These are phyloP conservation scores for Anoplius nigerrimus DNA, from an alignment of 2,888 invertebrate species.

Conservation along the genomic window DNA sequence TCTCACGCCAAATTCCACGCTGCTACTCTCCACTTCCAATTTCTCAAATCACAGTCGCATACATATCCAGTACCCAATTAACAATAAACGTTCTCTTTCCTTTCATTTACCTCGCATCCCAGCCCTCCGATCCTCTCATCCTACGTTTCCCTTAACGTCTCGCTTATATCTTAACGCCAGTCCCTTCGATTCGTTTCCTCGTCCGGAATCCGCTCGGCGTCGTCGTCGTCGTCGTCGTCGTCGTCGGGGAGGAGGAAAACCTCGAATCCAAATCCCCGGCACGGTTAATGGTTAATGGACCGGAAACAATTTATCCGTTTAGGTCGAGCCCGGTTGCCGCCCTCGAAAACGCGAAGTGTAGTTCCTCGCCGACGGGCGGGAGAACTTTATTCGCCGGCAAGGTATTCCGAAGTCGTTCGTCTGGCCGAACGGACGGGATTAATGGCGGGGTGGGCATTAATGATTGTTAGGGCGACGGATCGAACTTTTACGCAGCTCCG, in stretches of 20 bases:
- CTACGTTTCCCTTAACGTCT: too few species aligned
- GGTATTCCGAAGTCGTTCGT: too few species aligned
- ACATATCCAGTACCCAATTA: too few species aligned
- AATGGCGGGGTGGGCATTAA: too few species aligned
- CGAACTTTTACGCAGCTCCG: too few species aligned
- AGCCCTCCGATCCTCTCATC: constrained; percentile 13
- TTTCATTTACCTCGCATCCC: constrained; percentile 2
- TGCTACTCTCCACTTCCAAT: too few species aligned
- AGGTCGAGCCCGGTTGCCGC: constrained; percentile 27
- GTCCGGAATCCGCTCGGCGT: constrained; percentile 47
- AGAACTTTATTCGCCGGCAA: constrained; percentile 18
- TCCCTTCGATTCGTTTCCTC: constrained; percentile 51
- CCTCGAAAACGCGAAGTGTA: constrained; percentile 23
- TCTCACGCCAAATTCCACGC: too few species aligned
- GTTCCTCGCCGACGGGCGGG: constrained; percentile 24
- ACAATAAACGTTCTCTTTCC: too few species aligned
- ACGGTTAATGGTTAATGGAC: constrained; percentile 70
- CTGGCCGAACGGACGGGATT: too few species aligned
- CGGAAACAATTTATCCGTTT: constrained; percentile 70
- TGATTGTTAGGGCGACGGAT: too few species aligned
- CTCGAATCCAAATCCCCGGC: constrained; percentile 64
- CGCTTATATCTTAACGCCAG: constrained; percentile 45
- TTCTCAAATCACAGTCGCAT: too few species aligned
- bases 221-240: too few species aligned
- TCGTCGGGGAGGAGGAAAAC: constrained; percentile 55